Percentiles rank a stretch among this genome's conserved stretches.
These are phyloP conservation scores for Neodon shergylaensis DNA, from an alignment of 2,113 vertebrate species.

Conservation along the genomic window DNA sequence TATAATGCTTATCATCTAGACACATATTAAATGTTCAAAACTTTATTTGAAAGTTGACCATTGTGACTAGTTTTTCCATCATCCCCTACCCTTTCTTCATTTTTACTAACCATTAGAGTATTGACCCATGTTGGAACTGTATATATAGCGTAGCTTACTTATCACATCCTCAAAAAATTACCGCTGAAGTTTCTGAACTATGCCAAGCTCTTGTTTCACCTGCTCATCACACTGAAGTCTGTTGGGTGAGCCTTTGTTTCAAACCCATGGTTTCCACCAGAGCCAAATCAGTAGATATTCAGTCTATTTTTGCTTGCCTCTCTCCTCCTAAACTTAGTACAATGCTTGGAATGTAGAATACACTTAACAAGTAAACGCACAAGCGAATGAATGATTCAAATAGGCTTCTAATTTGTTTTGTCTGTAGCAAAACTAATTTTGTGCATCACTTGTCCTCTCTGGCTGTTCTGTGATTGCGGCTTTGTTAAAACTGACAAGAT, in stretches of 20 bases:
- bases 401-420: constrained; percentile 34
- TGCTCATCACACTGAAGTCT: not conserved
- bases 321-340: not conserved
- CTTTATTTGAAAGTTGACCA: not conserved
- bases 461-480: not conserved
- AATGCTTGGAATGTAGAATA: constrained; percentile 35
- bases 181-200: not conserved
- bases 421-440: constrained; percentile 21
- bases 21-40: not conserved
- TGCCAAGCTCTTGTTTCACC: not conserved
- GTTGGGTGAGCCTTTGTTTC: constrained; percentile 1
- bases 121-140: not conserved
- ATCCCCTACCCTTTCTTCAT: not conserved
- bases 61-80: not conserved
- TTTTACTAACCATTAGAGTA: not conserved
- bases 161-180: not conserved
- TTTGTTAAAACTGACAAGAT: constrained; percentile 44
- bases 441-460: not conserved
- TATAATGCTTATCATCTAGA: not conserved
- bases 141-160: not conserved
- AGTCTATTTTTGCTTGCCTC: constrained; percentile 22
- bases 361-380: not conserved
- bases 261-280: not conserved
- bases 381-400: constrained; percentile 43
- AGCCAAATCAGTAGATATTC: not conserved